Conservation (phyloP, 1,140 invertebrate genomes). For the Himalopsyche phryganea region DNA sequence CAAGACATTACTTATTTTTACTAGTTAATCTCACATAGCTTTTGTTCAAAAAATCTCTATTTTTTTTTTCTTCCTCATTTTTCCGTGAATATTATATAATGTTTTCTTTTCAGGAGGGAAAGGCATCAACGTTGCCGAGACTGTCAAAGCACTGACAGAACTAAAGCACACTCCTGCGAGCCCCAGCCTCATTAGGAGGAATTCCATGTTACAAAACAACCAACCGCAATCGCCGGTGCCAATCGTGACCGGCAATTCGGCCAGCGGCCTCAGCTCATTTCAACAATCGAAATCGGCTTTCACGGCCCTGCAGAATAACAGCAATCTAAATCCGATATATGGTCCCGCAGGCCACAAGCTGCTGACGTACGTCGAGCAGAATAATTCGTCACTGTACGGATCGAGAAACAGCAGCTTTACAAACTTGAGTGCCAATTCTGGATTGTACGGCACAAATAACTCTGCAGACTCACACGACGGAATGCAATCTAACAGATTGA, state of each 20-base stretch:
- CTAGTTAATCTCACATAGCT: too few species aligned
- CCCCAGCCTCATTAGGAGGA: constrained; percentile 69
- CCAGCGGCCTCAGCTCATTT: constrained; percentile 50
- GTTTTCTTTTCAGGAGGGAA: constrained; percentile 19
- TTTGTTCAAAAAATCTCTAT: too few species aligned
- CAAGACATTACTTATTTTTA: too few species aligned
- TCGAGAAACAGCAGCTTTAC: constrained; percentile 35
- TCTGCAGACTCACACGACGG: constrained; percentile 32
- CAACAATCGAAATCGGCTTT: constrained; percentile 51
- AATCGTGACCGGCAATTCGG: constrained; percentile 31
- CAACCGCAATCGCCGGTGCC: constrained; percentile 35
- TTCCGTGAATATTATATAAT: background rate
- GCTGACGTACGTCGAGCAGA: constrained; percentile 25
- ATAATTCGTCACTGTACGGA: constrained; percentile 41
- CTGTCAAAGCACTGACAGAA: constrained; percentile 79
- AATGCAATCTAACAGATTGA: constrained; percentile 8
- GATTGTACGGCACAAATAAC: constrained; percentile 40
- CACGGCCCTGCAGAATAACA: constrained; percentile 39
- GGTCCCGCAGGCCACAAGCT: constrained; percentile 46
- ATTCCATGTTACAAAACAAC: constrained; percentile 34
- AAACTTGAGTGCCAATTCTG: constrained; percentile 40
- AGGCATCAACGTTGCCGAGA: constrained; percentile 73
- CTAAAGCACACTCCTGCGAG: constrained; percentile 82
- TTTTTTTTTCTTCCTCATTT: too few species aligned
- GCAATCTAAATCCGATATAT: constrained; percentile 51